phyloP scores from a whole-genome alignment of 2,888 invertebrate species.

The Helicoverpa assulta region DNA sequence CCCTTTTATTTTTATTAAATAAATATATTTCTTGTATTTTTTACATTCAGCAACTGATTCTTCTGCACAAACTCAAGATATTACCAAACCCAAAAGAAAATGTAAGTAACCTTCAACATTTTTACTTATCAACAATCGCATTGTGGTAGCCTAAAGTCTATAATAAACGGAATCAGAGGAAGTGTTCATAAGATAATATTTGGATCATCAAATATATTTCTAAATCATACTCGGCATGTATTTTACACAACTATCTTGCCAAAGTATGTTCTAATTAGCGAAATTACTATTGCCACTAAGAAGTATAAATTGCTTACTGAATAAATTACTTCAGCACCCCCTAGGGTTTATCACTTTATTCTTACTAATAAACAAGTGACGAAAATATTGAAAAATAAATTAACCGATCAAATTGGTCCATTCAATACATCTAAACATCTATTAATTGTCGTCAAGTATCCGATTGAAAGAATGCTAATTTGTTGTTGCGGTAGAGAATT shows the following conservation, averaged over 20 bases:
- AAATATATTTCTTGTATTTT: conserved; percentile 16
- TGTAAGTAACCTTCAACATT: conserved; percentile 65
- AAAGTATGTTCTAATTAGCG: too few species aligned
- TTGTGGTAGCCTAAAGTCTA: not conserved
- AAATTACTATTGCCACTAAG: too few species aligned
- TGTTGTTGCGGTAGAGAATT: conserved; percentile 6
- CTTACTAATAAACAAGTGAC: not conserved
- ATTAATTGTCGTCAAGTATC: conserved; percentile 24
- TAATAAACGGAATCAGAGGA: not conserved
- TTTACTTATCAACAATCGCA: not conserved
- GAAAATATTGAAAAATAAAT: conserved; percentile 7
- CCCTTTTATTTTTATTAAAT: not conserved
- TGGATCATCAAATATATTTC: too few species aligned
- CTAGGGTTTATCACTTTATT: not conserved
- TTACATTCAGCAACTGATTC: conserved; percentile 71
- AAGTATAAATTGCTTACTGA: too few species aligned
- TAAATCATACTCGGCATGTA: too few species aligned
- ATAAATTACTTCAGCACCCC: too few species aligned
- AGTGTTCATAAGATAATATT: not conserved
- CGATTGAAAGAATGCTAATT: conserved; percentile 31
- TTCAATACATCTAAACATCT: conserved; percentile 25
- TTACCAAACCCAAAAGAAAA: conserved; percentile 78
- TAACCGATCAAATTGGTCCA: conserved; percentile 11
- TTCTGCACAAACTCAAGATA: conserved; percentile 74
- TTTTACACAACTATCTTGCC: too few species aligned